A percentile compares a stretch with the other conserved stretches of the same genome.
phyloP scores from a whole-genome alignment of 1,140 invertebrate species.

The Saxidomus purpurata region DNA sequence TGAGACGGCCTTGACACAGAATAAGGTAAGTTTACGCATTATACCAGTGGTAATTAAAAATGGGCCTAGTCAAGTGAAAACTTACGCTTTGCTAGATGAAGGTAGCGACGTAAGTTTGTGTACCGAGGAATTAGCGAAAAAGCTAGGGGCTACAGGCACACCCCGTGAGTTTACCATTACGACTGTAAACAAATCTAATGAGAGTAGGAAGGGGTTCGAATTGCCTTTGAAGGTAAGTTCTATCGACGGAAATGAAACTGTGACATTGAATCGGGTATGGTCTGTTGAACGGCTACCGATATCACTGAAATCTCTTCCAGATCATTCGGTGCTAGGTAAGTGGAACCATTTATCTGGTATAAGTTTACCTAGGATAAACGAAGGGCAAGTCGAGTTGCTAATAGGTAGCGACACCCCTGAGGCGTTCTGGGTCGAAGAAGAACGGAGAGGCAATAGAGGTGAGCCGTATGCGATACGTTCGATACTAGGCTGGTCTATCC shows the following conservation, averaged over 20 bases:
- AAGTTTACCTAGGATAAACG: not conserved
- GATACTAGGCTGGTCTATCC: not conserved
- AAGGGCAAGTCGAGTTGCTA: not conserved
- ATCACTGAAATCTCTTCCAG: constrained; percentile 7
- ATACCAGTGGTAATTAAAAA: constrained; percentile 5
- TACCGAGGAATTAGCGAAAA: constrained; percentile 7
- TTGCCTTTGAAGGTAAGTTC: constrained; percentile 34
- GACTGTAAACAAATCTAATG: constrained; percentile 19
- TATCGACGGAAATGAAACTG: not conserved
- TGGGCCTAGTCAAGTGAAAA: not conserved
- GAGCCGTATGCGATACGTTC: constrained; percentile 6
- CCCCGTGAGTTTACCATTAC: constrained; percentile 42
- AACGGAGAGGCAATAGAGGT: not conserved
- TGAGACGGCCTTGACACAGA: too few relatives aligned
- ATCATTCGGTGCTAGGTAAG: constrained; percentile 12
- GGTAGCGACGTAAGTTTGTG: constrained; percentile 46
- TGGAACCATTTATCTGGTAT: constrained; percentile 31
- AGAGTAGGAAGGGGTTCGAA: not conserved
- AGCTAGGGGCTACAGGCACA: not conserved
- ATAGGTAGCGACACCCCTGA: constrained; percentile 38
- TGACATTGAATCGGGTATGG: constrained; percentile 16
- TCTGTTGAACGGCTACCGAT: constrained; percentile 22
- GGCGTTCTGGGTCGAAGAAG: constrained; percentile 41
- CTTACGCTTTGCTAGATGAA: constrained; percentile 38
- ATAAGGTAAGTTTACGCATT: constrained; percentile 52